Evolutionary conservation across 2,888 invertebrate genomes (phyloP), one percentile per base, ranked within the genome.

Genomic region (Macrosoma leucophasiata): DNA sequence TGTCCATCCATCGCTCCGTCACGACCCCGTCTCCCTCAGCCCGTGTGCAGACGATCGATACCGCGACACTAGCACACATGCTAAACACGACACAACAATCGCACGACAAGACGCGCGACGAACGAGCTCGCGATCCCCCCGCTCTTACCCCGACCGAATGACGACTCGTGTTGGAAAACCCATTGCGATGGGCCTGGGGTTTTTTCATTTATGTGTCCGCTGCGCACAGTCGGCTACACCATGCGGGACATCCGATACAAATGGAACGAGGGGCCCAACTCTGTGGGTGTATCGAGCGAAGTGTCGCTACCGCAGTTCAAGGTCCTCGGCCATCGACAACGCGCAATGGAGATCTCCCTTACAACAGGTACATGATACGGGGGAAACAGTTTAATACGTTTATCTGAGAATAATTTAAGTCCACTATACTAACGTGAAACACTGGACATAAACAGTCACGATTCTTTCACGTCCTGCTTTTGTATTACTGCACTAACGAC

Each of bases 241-340:
- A 96, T 95, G 95, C 90, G 94, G 88, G 96, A 96, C 90, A 96
- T 96, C 89, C 91, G 95, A 76, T 96, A 96, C 91, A 94, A 94
- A 86, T 96, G 96, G 96, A 94, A 95, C 89, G 94, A 95, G 86
- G 95, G 95, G 67, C 92, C 93, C 75, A 92, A 94, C 88, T 95
- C 96, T 81, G 95, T 97, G 84, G 95, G 95, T 85, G 95, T 96
- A 75, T 94, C 95, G 86, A 93, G 92, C 86, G 95, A 96, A 87
- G 95, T 96, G 86, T 95, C 95, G 72, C 91, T 97, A 84, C 96
- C 97, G 84, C 96, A 97, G 89, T 97, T 97, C 92, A 95, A 96
- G 90, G 96, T 96, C 85, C 92, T 96, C 85, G 96, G 96, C 74
- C 95, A 96, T 88, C 93, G 95, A 68, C 96, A 96, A 88, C 93